Percentiles rank a stretch among this genome's conserved stretches.
Evolutionary conservation across 1,140 invertebrate genomes (phyloP).

Genomic region (Armadillidium nasatum): DNA sequence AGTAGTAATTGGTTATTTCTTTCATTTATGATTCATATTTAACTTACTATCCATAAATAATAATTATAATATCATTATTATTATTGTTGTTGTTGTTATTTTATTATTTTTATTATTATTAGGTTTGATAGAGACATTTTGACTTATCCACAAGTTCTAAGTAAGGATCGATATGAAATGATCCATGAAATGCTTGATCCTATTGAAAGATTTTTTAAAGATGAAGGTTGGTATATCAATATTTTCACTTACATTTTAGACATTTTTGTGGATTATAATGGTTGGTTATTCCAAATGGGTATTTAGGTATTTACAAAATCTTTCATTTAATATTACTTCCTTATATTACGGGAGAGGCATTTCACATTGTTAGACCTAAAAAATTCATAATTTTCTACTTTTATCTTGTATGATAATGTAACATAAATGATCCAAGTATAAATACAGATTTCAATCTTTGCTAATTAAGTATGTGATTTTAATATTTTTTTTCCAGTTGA

Average conservation of each 20-base stretch:
- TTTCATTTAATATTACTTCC: neutral
- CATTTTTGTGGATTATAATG: constrained; percentile 21
- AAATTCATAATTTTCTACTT: no score
- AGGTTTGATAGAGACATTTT: constrained; percentile 59
- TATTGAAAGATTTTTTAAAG: constrained; percentile 79
- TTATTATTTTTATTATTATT: no score
- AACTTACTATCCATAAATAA: no score
- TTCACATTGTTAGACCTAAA: neutral
- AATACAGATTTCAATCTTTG: no score
- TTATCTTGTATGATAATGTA: no score
- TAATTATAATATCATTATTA: no score
- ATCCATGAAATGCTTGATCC: constrained; percentile 79
- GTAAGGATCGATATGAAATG: constrained; percentile 74
- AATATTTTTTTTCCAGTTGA: constrained; percentile 50
- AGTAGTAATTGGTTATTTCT: no score
- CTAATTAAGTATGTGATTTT: neutral
- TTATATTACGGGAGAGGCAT: neutral
- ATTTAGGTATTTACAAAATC: neutral
- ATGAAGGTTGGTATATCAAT: constrained; percentile 58
- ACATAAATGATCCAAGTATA: no score
- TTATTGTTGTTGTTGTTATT: no score
- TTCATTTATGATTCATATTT: no score
- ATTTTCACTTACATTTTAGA: constrained; percentile 63
- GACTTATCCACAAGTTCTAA: constrained; percentile 74
- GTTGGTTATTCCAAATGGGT: neutral